Conservation (phyloP, 2,797 vertebrate genomes). For the Pseudomugil gertrudae region DNA sequence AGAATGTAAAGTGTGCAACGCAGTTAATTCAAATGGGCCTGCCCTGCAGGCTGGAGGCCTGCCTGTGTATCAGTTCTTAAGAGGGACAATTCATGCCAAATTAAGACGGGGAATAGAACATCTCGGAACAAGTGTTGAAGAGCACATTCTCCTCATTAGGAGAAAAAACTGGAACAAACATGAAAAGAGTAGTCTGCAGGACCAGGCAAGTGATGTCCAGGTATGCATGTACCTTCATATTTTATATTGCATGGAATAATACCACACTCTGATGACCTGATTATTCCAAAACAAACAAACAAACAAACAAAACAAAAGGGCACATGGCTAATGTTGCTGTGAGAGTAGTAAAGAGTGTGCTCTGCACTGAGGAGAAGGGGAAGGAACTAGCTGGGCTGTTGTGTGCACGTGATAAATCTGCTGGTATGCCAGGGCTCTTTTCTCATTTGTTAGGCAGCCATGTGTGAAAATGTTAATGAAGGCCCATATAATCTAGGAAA, state of each 20-base stretch:
- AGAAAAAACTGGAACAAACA: conserved; percentile 36
- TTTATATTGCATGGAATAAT: conserved; percentile 47
- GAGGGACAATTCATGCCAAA: conserved; percentile 72
- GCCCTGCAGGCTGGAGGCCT: conserved; percentile 69
- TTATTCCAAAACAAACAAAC: conserved; percentile 54
- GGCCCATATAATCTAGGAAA: conserved; percentile 91
- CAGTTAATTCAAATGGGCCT: conserved; percentile 79
- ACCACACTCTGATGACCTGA: conserved; percentile 50
- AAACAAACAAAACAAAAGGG: conserved; percentile 49
- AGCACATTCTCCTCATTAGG: conserved; percentile 45
- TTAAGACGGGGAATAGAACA: conserved; percentile 62
- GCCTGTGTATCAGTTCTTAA: conserved; percentile 70
- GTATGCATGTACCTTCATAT: conserved; percentile 53
- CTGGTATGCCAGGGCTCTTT: conserved; percentile 86
- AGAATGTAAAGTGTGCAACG: conserved; percentile 78
- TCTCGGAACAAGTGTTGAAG: conserved; percentile 57
- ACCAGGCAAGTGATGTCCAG: conserved; percentile 36
- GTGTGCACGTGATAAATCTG: conserved; percentile 86
- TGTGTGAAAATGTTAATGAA: conserved; percentile 99
- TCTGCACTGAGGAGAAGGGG: conserved; percentile 53
- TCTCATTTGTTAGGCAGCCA: conserved; percentile 95
- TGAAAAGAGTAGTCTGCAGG: conserved; percentile 19
- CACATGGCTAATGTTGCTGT: conserved; percentile 61
- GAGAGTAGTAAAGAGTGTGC: conserved; percentile 56
- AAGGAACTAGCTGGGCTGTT: conserved; percentile 71